Conservation (phyloP, 2,797 vertebrate species). For the Smutsia temminckii region DNA sequence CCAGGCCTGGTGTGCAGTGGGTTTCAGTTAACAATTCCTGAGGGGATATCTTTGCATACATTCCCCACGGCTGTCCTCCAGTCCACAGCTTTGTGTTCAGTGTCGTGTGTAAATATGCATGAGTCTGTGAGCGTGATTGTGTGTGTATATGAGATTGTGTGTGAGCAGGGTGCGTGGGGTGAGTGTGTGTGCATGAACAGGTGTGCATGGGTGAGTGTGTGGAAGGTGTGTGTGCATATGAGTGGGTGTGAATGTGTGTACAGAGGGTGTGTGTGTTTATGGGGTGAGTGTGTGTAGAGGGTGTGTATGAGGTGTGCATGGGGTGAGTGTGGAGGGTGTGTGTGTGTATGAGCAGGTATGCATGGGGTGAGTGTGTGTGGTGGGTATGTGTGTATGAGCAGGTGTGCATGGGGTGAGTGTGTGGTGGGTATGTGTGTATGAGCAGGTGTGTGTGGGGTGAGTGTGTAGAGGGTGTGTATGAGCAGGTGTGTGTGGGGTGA, state of each 20-base stretch:
- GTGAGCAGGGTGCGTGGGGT: neutral
- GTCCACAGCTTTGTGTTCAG: neutral
- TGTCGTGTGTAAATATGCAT: no score
- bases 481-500: no score
- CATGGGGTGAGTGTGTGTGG: no score
- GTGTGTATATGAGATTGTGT: neutral
- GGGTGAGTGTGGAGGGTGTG: no score
- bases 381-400: neutral
- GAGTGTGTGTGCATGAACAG: neutral
- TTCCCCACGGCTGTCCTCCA: no score
- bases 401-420: no score
- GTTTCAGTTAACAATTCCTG: neutral
- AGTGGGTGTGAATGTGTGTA: neutral
- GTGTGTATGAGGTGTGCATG: no score
- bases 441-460: no score
- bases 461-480: neutral
- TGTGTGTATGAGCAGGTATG: no score
- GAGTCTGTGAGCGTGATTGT: neutral
- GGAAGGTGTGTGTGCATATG: neutral
- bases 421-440: no score
- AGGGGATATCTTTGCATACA: neutral
- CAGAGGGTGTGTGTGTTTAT: no score
- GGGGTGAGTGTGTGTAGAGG: neutral
- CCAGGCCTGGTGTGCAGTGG: rapidly evolving
- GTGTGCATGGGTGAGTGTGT: neutral